Evolutionary conservation across 2,113 vertebrate species (phyloP), one percentile per base, ranked within the genome.

Genomic region (Elephantulus edwardii): DNA sequence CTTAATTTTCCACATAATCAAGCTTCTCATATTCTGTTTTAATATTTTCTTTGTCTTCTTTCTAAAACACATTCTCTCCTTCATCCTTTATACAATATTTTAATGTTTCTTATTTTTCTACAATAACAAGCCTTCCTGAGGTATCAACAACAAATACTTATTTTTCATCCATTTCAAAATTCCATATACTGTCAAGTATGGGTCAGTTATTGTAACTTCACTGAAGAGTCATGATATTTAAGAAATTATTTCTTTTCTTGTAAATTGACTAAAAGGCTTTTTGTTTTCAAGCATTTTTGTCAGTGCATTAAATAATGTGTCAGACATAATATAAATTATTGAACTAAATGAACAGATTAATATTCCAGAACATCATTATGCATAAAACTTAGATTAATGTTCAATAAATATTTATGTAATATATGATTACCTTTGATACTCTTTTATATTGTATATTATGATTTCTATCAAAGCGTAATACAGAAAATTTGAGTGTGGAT

Each of bases 341-440:
- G 30, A 83, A 40, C 26, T 71, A 70, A 93, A 60, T 80, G 42
- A 52, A 38, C 17, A 33, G 46, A 2, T 71, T 86, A 64, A 4
- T 48, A 56, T 70, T 88, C 22, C 56, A 42, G 5, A 17, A 83
- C 91, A 91, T 11, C 1, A 54, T 70, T 4, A 75, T 91, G 1
- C 1, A 30, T 40, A 60, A 13, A 62, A n/a, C 75, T 92, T 42
- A 85, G 0, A 60, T 50, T 79, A 87, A 64, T 70, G 52, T 9
- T 77, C 2, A 83, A 83, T n/a, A 75, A 80, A n/a, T 76, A 72
- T 38, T 77, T 71, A 83, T 62, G 42, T 54, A 70, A 92, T 52
- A 0, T 28, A 50, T 80, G 5, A 2, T 0, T 77, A 74, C 22
- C 26, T 30, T 83, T 89, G 30, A 42, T 71, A n/a, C 38, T 42